Base-by-base conservation (phyloP, 2,888 invertebrate genomes). In the Notodonta dromedarius region DNA sequence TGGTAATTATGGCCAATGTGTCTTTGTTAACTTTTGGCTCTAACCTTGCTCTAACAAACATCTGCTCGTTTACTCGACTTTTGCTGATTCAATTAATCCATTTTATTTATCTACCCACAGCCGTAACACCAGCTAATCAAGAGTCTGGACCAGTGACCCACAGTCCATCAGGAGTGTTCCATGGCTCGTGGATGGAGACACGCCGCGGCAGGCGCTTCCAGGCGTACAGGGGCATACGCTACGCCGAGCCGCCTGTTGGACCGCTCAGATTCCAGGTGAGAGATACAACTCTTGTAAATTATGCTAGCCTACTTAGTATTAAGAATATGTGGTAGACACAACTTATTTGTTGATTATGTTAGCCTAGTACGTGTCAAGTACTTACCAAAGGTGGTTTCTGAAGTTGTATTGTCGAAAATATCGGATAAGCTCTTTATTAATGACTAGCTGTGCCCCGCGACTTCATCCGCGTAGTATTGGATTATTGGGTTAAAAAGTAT, bases 171-270 rank as follows among this genome's bases (percentile, higher is more conserved):
- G 94, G 94, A 0, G 63, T 59, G 46, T 80, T 94, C 59, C 80
- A 79, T 2, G 94, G 94, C 1, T 80, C 79, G 0, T 83, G 83
- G 69, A 81, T 94, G 84, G 73, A 77, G 32, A 87, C 91, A 2
- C 84, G 91, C 0, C 79, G 82, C 16, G 91, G 90, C 0, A 76
- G 87, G 3, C 79, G 77, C 32, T 86, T 94, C 71, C 86, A 86
- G 61, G 89, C 94, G 0, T 94, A 91, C 77, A 81, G 93, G 0
- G 93, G 93, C 1, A 89, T 94, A 50, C 81, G 81, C 6, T 94
- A 93, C 58, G 94, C 93, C 0, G 84, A 90, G 60, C 83, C 94
- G 0, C 94, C 94, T 0, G 70, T 87, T 0, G 88, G 87, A 0
- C 77, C 83, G 0, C 75, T 88, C 7, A 76, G 94, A n/a, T 90